Conservation (phyloP, 35 echinoderm and acorn worm species). For the Lytechinus variegatus region DNA sequence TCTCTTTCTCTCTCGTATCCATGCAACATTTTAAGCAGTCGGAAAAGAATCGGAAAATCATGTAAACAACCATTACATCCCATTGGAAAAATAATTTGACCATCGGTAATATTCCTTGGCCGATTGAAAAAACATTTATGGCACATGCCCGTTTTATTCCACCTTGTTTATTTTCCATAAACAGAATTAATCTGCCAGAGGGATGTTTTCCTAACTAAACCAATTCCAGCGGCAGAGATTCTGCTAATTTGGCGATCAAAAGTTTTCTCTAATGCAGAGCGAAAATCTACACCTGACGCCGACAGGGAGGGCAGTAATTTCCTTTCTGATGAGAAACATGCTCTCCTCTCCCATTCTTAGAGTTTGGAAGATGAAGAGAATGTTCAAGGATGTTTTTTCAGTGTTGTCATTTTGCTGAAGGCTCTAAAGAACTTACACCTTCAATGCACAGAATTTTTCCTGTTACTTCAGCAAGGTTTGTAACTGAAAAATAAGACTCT, state of each 20-base stretch:
- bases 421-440: neutral
- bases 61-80: neutral
- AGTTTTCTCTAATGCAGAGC: neutral
- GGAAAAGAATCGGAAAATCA: neutral
- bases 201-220: constrained; percentile 5
- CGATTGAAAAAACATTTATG: neutral
- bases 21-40: neutral
- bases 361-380: neutral
- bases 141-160: neutral
- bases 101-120: neutral
- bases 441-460: neutral
- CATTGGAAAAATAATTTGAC: neutral
- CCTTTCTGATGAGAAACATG: constrained; percentile 25
- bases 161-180: constrained; percentile 34
- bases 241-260: constrained; percentile 33
- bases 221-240: constrained; percentile 17
- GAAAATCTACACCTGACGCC: constrained; percentile 27
- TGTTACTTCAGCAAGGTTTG: neutral
- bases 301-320: constrained; percentile 33
- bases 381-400: neutral
- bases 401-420: constrained; percentile 17
- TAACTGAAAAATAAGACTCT: neutral
- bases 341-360: neutral
- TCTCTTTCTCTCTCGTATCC: neutral
- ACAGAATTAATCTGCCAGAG: constrained; percentile 27